Evolutionary conservation across 92 coral and sea anemone species (phyloP).

Genomic region (Siderastrea siderea): DNA sequence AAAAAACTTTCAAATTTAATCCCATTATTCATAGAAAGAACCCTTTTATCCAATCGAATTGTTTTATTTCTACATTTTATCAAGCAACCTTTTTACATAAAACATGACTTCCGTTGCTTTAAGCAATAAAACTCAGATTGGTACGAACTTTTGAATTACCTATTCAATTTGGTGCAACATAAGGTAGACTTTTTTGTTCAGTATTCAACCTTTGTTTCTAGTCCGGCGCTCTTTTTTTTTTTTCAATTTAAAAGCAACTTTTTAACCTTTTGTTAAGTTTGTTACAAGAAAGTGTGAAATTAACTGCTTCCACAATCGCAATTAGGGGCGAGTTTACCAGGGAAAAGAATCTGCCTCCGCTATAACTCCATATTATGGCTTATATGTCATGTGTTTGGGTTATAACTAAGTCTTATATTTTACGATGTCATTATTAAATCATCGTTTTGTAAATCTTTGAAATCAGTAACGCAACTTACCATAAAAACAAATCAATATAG

Average conservation of each 20-base stretch:
- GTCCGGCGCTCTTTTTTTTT: not conserved
- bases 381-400: not conserved
- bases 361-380: slow-evolving; percentile 5
- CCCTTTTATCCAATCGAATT: not conserved
- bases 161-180: too few relatives aligned
- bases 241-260: not conserved
- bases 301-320: not conserved
- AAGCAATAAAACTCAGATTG: not conserved
- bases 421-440: not conserved
- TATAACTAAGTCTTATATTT: not conserved
- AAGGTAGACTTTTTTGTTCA: too few relatives aligned
- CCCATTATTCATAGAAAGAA: too few relatives aligned
- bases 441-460: not conserved
- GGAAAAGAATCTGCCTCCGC: not conserved
- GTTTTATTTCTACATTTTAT: not conserved
- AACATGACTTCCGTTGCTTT: slow-evolving; percentile 13
- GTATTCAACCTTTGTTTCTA: not conserved
- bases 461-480: not conserved
- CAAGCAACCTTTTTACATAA: not conserved
- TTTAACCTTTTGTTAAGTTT: not conserved
- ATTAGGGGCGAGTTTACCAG: not conserved
- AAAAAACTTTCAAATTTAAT: too few relatives aligned
- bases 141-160: too few relatives aligned
- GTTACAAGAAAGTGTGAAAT: not conserved
- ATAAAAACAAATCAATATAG: not conserved